Conservation (phyloP, 2,797 vertebrate genomes). For the Rhynchonycteris naso region DNA sequence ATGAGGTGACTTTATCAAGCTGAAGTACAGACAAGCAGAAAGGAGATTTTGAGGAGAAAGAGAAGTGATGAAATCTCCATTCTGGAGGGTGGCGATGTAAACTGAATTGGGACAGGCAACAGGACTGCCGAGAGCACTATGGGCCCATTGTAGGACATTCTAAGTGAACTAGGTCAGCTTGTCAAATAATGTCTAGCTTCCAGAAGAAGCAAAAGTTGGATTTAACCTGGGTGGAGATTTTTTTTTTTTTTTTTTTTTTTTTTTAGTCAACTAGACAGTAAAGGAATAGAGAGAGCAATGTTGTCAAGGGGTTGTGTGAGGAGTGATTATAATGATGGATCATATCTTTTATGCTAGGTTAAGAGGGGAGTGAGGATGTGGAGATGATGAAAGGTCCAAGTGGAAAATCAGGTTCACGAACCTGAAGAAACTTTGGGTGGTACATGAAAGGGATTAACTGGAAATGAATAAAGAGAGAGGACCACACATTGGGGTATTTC, state of each 20-base stretch:
- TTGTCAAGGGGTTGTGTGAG: not conserved
- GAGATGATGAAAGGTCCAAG: not conserved
- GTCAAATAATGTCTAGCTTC: not conserved
- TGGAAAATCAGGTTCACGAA: not conserved
- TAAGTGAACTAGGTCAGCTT: not conserved
- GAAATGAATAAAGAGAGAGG: not conserved
- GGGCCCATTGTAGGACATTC: not conserved
- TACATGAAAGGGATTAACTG: not conserved
- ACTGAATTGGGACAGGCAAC: not conserved
- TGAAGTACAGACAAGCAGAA: not conserved
- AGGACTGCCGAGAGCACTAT: not conserved
- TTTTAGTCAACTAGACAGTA: not conserved
- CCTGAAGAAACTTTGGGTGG: not conserved
- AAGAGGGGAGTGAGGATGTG: not conserved
- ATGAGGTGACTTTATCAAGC: too few relatives aligned
- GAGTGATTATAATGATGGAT: not conserved
- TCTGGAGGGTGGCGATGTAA: not conserved
- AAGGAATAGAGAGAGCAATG: not conserved
- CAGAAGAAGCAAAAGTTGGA: not conserved
- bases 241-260: not conserved
- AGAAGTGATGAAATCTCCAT: not conserved
- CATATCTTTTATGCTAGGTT: not conserved
- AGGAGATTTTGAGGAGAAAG: not conserved
- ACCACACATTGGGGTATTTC: not conserved
- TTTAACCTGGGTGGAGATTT: not conserved